Conservation (phyloP, 2,888 invertebrate genomes). For the Cordilura impudica region DNA sequence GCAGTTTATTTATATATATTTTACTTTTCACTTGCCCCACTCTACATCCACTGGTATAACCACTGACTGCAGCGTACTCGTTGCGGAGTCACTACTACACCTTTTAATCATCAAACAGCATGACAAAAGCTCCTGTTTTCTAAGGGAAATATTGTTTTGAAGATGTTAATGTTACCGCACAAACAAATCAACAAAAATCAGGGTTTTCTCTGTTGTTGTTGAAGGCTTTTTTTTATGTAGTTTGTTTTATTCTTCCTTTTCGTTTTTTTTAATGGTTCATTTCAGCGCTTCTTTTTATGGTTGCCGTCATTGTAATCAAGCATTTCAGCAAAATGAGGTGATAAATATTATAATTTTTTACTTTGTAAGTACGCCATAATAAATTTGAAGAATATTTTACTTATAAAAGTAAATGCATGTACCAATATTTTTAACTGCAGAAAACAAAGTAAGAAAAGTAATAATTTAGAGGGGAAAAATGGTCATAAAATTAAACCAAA, state of each 20-base stretch:
- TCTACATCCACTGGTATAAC: background rate
- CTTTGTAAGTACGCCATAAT: background rate
- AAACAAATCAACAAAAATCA: constrained; percentile 4
- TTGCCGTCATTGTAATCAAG: background rate
- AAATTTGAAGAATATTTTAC: constrained; percentile 12
- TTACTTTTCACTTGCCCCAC: background rate
- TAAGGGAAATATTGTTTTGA: constrained; percentile 9
- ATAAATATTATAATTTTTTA: constrained; percentile 9
- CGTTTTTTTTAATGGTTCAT: background rate
- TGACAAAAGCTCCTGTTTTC: background rate
- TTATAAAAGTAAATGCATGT: background rate
- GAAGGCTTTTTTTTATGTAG: background rate
- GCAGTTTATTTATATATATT: background rate
- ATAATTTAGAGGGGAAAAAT: too few relatives aligned
- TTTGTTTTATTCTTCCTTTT: background rate
- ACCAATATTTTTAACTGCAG: too few relatives aligned
- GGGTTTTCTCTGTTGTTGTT: background rate
- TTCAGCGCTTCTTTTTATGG: background rate
- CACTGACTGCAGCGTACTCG: background rate
- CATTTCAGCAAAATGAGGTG: constrained; percentile 10
- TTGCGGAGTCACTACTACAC: background rate
- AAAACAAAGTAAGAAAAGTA: too few relatives aligned
- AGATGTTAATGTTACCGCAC: background rate
- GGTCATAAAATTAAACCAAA: too few relatives aligned
- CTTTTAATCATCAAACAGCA: constrained; percentile 4